A percentile compares a stretch with the other conserved stretches of the same genome.
Conservation (phyloP, 2,888 invertebrate genomes). For the Scelioninae gen. 1 region DNA sequence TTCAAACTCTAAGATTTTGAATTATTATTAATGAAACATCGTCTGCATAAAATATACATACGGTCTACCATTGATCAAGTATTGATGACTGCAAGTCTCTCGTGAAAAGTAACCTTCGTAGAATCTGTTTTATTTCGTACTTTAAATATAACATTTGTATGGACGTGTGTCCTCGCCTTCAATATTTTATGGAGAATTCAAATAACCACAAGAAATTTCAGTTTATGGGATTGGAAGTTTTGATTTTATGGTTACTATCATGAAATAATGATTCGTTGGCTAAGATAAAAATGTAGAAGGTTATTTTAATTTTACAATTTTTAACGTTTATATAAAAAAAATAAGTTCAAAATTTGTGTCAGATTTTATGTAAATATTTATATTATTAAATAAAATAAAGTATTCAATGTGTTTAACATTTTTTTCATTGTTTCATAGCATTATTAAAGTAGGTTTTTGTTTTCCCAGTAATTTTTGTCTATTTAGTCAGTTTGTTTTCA, state of each 20-base stretch:
- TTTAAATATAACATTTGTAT: constrained; percentile 69
- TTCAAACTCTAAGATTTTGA: constrained; percentile 18
- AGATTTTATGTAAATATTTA: no score
- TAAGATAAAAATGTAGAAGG: not conserved
- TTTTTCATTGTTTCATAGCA: no score
- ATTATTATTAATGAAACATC: constrained; percentile 51
- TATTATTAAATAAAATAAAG: no score
- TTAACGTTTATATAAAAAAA: no score
- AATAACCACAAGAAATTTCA: constrained; percentile 23
- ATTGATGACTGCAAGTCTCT: constrained; percentile 65
- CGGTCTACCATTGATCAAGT: constrained; percentile 51
- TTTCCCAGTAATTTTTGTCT: no score
- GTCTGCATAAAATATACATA: constrained; percentile 46
- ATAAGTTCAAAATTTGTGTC: no score
- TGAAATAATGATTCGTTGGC: constrained; percentile 51
- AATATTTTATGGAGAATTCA: constrained; percentile 60
- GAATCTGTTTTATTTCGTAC: constrained; percentile 29
- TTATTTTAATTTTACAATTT: no score
- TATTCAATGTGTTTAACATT: no score
- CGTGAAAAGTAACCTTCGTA: constrained; percentile 62
- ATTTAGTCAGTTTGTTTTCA: no score
- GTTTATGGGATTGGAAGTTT: constrained; percentile 55
- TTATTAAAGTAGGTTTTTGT: no score
- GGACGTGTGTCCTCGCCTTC: constrained; percentile 41
- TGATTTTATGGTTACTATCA: constrained; percentile 55